These are phyloP conservation scores for Chymomyza procnemis DNA, from an alignment of 2,888 invertebrate species.

Conservation along the genomic window DNA sequence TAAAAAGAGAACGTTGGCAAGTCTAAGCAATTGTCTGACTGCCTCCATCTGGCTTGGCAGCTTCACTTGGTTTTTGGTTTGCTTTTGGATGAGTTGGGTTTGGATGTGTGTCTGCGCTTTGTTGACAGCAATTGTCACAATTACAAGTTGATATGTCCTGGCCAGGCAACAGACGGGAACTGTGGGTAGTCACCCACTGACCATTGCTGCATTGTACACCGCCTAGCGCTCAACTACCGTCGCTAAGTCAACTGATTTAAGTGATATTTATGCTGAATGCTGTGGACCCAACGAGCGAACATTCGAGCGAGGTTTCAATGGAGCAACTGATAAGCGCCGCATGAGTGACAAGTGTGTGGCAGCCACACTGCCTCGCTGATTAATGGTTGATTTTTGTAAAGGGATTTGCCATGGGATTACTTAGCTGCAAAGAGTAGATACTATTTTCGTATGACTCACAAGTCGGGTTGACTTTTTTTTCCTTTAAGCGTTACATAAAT, in stretches of 20 bases:
- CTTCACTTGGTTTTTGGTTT: neutral
- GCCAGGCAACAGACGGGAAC: conserved; percentile 32
- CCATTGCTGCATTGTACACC: neutral
- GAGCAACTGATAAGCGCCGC: conserved; percentile 63
- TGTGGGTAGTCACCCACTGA: neutral
- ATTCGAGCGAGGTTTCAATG: conserved; percentile 57
- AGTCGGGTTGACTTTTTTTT: neutral
- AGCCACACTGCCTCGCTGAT: conserved; percentile 55
- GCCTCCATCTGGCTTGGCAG: conserved; percentile 17
- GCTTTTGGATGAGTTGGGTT: neutral
- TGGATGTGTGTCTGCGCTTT: conserved; percentile 50
- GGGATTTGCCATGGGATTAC: conserved; percentile 29
- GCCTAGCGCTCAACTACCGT: conserved; percentile 22
- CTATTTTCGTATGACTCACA: neutral
- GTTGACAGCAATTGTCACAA: conserved; percentile 76
- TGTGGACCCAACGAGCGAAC: conserved; percentile 10
- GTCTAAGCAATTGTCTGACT: conserved; percentile 62
- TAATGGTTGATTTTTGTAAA: conserved; percentile 58
- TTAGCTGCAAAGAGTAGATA: neutral
- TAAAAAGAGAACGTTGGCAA: conserved; percentile 22
- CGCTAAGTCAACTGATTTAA: conserved; percentile 75
- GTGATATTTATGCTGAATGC: conserved; percentile 75
- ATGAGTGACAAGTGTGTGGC: conserved; percentile 70
- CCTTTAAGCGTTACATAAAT: conserved; percentile 60
- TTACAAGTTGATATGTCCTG: conserved; percentile 73